Percentiles rank a stretch among this genome's conserved stretches.
Evolutionary conservation across 2,113 vertebrate genomes (phyloP).

Genomic region (Myotis lucifugus): DNA sequence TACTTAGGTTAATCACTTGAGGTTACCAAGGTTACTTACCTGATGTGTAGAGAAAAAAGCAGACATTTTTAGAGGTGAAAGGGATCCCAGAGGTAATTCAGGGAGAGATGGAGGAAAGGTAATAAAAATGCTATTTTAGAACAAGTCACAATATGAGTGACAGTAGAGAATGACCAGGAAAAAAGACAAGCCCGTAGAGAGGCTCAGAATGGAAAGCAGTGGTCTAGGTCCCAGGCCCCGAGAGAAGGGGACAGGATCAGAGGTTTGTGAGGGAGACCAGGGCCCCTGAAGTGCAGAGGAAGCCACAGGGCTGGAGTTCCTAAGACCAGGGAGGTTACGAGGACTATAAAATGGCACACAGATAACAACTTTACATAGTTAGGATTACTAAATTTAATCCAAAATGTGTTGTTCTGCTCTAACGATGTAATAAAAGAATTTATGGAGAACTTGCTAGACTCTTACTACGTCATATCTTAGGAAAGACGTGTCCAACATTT

Average conservation of each 20-base stretch:
- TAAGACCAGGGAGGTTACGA: neutral
- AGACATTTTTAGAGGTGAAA: neutral
- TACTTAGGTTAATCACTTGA: neutral
- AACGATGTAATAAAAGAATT: constrained; percentile 45
- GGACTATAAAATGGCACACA: neutral
- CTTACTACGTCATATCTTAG: neutral
- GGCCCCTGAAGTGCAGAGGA: neutral
- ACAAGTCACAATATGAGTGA: neutral
- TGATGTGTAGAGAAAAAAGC: neutral
- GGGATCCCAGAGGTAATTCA: neutral
- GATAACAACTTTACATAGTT: neutral
- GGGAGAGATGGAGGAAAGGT: neutral
- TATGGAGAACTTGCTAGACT: neutral
- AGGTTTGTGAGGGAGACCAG: neutral
- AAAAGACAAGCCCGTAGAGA: neutral
- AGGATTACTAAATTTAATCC: neutral
- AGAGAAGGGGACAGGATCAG: neutral
- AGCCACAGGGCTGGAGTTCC: neutral
- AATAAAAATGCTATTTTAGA: constrained; percentile 27
- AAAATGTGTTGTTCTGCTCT: neutral
- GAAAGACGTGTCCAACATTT: neutral
- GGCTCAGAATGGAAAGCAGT: neutral
- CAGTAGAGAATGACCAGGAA: neutral
- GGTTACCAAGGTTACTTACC: neutral
- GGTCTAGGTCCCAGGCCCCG: neutral